Percentiles rank a stretch among this genome's conserved stretches.
Conservation (phyloP, 2,797 vertebrate species). For the Oophaga sylvatica region DNA sequence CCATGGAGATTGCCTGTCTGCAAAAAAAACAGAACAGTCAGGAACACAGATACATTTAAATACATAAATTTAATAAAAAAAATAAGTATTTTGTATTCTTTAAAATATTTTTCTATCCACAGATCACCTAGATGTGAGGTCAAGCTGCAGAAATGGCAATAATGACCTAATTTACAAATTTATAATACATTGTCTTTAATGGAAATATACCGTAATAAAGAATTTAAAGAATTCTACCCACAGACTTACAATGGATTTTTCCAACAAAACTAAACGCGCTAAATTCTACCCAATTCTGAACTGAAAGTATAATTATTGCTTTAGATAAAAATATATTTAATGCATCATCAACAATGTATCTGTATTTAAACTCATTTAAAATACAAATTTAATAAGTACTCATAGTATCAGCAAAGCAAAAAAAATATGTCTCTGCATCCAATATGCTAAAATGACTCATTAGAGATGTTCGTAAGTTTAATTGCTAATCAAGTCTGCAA, state of each 20-base stretch:
- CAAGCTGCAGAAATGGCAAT: not conserved
- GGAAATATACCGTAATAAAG: not conserved
- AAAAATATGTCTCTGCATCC: not conserved
- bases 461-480: not conserved
- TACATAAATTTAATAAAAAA: not conserved
- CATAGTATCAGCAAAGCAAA: not conserved
- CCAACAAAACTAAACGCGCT: not conserved
- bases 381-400: conserved; percentile 6
- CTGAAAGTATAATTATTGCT: not conserved
- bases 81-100: not conserved
- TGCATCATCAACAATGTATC: not conserved
- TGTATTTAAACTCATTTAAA: not conserved
- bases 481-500: not conserved
- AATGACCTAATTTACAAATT: not conserved
- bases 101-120: not conserved
- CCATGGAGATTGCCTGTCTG: conserved; percentile 78
- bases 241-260: not conserved
- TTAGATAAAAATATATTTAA: not conserved
- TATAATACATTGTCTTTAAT: not conserved
- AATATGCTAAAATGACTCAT: not conserved
- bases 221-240: not conserved
- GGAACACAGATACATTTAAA: not conserved
- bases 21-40: conserved; percentile 16
- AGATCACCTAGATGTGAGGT: not conserved
- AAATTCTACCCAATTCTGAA: not conserved